phyloP scores from a whole-genome alignment of 2,797 vertebrate species.

The Uromys caudimaculatus region DNA sequence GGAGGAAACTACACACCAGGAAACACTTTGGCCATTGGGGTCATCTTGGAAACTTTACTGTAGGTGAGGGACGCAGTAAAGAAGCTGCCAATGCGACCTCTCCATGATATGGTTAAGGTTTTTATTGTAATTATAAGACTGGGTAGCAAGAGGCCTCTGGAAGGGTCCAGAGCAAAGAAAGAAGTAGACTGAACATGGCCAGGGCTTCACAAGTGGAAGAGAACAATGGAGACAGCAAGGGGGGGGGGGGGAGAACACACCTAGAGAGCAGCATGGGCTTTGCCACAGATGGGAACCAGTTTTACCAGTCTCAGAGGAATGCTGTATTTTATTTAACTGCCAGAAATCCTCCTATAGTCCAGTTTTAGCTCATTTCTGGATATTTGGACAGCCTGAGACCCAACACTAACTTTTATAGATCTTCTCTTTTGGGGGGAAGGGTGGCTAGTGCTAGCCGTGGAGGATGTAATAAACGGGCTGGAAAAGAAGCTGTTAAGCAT shows the following conservation, averaged over 20 bases:
- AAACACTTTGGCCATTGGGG: not conserved
- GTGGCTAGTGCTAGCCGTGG: not conserved
- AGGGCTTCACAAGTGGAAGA: not conserved
- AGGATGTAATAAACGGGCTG: not conserved
- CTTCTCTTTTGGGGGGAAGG: not conserved
- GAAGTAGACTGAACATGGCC: not conserved
- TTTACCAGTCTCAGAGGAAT: not conserved
- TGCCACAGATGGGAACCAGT: not conserved
- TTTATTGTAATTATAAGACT: not conserved
- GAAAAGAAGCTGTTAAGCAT: conserved; percentile 16
- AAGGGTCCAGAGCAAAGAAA: not conserved
- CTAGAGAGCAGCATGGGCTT: not conserved
- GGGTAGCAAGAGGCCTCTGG: not conserved
- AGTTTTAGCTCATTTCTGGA: not conserved
- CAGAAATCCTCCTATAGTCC: not conserved
- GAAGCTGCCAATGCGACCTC: not conserved
- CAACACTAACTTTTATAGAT: not conserved
- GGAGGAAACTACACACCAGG: not conserved
- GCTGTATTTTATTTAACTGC: not conserved
- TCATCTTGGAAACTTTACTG: conserved; percentile 15
- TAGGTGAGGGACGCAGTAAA: not conserved
- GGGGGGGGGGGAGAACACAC: no score
- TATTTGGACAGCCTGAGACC: not conserved
- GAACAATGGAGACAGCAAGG: not conserved
- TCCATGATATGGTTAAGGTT: not conserved